Evolutionary conservation across 2,113 vertebrate genomes (phyloP), one percentile per base, ranked within the genome.

Genomic region (Melanerpes aurifrons): DNA sequence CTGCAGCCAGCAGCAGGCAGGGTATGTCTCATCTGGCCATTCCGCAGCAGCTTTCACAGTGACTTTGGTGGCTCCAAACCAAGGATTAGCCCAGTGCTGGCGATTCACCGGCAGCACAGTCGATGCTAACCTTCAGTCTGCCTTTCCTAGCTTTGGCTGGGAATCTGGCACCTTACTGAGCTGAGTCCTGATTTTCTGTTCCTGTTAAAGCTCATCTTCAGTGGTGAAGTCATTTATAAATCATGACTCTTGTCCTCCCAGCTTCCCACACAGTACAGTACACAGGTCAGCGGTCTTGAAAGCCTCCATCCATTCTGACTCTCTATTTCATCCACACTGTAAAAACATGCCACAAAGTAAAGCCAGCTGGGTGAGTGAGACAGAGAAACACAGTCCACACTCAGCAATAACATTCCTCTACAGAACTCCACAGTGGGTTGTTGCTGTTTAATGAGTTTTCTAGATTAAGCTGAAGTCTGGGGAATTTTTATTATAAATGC

Each of bases 391-490:
- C 73, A 62, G 87, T 93, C 82, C 97, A 96, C 76, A 48, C 87
- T 85, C 64, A 89, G 82, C 91, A 85, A 85, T 89, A 88, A 89
- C 3, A 73, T 93, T 92, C 93, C 94, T 95, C 90, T 96, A 93
- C 26, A 93, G 85, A 96, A 92, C 83, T 87, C 93, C 94, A 70
- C 54, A 71, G 95, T 70, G 94, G 72, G 93, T 92, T 93, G 63
- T 85, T 89, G 77, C 91, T 82, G 58, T 90, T 95, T 96, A 96
- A 96, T 97, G 94, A 94, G 93, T 82, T 96, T 96, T 93, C 92
- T 90, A 95, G 91, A 95, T 97, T 95, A 95, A 90, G 80, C 29
- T 75, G 61, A 96, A 94, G 95, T 95, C 95, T 95, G 72, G 96
- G 94, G 96, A 96, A 95, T 96, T 96, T 94, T 93, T 93, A 79